Evolutionary conservation across 2,797 vertebrate species (phyloP), one percentile per base, ranked within the genome.

Genomic region (Poeciliopsis paucimaculata): DNA sequence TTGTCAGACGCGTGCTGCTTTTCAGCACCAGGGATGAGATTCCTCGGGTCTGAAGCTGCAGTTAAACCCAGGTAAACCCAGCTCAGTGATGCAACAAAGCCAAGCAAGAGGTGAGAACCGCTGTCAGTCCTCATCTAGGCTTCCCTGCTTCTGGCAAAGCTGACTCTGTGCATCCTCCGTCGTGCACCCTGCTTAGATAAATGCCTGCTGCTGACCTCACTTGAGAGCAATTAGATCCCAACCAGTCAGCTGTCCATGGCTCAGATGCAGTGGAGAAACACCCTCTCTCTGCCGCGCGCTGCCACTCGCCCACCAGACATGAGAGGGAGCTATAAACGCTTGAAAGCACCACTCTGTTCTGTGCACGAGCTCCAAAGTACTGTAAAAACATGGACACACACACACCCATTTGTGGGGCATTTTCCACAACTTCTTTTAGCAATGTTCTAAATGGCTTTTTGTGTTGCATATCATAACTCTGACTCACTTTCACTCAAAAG

Each of bases 151-250:
- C 96, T 93, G 94, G 94, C 96, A 95, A 92, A 93, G 91, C n/a
- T 95, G 84, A 95, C 95, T 95, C 93, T 94, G 89, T 96, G 96
- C 97, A 97, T 96, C 95, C 95, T 96, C 95, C 88, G 96, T 96
- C 95, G 86, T 94, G 93, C 95, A 93, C 95, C 94, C 95, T 95
- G 95, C 96, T 96, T 95, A 95, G 96, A 98, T 98, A 97, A 98
- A 99, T 98, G 97, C 97, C 97, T 98, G 91, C 95, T 95, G 97
- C 97, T 99, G 98, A 99, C 98, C 98, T 99, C 98, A 98, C 97
- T 97, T 97, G 95, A 96, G 97, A 98, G 96, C 97, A 98, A 98
- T 99, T 98, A 98, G 96, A 96, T 96, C 95, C 96, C 96, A 97
- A 96, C 97, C 97, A 98, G 96, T 99, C 96, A 98, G 97, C 97